Evolutionary conservation across 2,113 vertebrate genomes (phyloP).

Genomic region (Shinisaurus crocodilurus): DNA sequence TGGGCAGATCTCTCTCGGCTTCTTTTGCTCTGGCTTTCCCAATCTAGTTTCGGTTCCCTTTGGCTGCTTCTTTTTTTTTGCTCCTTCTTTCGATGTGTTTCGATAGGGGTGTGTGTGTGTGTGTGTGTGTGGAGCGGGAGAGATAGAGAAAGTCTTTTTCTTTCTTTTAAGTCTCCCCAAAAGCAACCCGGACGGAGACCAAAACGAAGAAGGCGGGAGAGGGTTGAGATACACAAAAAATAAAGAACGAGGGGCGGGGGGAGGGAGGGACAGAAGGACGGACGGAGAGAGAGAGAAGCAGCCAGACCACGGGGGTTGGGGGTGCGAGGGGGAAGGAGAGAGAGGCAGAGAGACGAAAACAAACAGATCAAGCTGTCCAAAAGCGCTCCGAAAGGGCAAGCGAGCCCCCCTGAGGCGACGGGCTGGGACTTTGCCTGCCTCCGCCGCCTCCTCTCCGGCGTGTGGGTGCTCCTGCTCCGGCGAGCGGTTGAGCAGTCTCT

Average conservation of each 20-base stretch:
- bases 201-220: not conserved
- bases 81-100: not conserved
- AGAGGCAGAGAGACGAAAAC: slow-evolving; percentile 19
- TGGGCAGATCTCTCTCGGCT: not conserved
- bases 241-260: not conserved
- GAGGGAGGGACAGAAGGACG: not conserved
- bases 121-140: not conserved
- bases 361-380: slow-evolving; percentile 52
- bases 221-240: slow-evolving; percentile 32
- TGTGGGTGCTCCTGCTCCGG: slow-evolving; percentile 68
- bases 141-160: not conserved
- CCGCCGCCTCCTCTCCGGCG: slow-evolving; percentile 28
- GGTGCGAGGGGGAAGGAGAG: slow-evolving; percentile 38
- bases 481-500: slow-evolving; percentile 64
- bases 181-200: not conserved
- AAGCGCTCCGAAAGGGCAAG: slow-evolving; percentile 38
- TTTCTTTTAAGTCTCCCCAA: not conserved
- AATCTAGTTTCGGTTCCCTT: not conserved
- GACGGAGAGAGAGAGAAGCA: not conserved
- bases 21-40: not conserved
- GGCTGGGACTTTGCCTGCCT: not conserved
- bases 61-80: not conserved
- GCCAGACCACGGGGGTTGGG: not conserved
- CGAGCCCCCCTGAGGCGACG: not conserved
- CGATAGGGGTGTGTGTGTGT: too few species aligned